Percentiles rank a stretch among this genome's conserved stretches.
phyloP scores from a whole-genome alignment of 1,140 invertebrate species.

The Lineus longissimus region DNA sequence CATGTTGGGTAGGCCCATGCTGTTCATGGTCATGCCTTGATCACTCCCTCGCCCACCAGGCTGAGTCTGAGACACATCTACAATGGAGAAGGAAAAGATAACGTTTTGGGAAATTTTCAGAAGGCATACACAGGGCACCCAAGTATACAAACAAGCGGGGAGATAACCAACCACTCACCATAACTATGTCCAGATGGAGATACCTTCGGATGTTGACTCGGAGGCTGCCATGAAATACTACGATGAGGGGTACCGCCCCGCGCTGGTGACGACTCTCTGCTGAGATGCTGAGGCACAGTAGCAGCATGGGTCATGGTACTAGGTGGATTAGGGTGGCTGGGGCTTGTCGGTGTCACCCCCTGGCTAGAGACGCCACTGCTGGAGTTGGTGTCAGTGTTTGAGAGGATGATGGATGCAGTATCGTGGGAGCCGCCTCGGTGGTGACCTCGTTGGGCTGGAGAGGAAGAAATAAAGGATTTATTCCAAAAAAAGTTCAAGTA shows the following conservation, averaged over 20 bases:
- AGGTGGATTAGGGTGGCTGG: not conserved
- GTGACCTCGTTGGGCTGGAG: not conserved
- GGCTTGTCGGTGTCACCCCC: not conserved
- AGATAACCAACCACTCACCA: not conserved
- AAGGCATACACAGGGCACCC: no score
- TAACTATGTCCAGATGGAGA: not conserved
- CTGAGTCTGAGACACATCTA: not conserved
- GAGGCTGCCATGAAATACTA: not conserved
- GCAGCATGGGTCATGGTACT: not conserved
- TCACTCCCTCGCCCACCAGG: no score
- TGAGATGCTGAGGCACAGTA: not conserved
- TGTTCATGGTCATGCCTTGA: constrained; percentile 31
- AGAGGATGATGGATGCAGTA: not conserved
- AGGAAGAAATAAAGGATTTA: no score
- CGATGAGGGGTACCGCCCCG: not conserved
- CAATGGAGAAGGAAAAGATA: not conserved
- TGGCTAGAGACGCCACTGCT: not conserved
- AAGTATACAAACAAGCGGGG: no score
- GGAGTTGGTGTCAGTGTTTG: constrained; percentile 1
- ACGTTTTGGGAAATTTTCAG: not conserved
- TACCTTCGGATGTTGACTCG: not conserved
- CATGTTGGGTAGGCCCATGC: constrained; percentile 21
- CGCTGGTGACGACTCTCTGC: not conserved
- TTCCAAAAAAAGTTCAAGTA: no score
- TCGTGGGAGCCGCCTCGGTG: not conserved